Base-by-base conservation (phyloP, 2,888 invertebrate species). In the Spodoptera littoralis region DNA sequence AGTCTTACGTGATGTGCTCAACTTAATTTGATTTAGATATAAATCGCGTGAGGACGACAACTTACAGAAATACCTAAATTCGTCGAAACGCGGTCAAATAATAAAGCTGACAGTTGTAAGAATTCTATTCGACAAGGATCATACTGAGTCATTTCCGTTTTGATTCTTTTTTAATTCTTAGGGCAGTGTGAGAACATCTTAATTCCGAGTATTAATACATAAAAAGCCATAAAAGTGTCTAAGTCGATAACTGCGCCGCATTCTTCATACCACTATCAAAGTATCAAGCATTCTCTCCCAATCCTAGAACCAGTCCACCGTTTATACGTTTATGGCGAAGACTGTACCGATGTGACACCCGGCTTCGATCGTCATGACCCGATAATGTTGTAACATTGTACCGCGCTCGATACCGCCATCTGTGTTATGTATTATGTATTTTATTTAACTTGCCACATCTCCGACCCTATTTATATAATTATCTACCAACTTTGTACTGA, bases 301-400 rank as follows among this genome's bases (percentile, higher is more conserved):
- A 78, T 80, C 67, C 68, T 70, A 75, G 71, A 73, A 81, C 77
- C 73, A 76, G 76, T 82, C 65, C 66, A 61, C 67, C 77, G 81
- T 79, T 82, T 79, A 77, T 76, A 81, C 81, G 77, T 82, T 81
- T 79, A 80, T 73, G 74, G 76, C 74, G 68, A 79, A 82, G 77
- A 74, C 76, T 77, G 76, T 74, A 68, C 77, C 69, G 83, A 86
- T 86, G 80, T 85, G 87, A 88, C 86, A 86, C 88, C 83, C 83
- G 74, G 74, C 77, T 80, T 75, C 76, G 88, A 89, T 89, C 84
- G 86, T 82, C 88, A 85, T 86, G 88, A 86, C 85, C 83, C 65
- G 89, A 89, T 89, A 88, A 75, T 83, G 81, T 82, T 76, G 73
- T 75, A 81, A 80, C 84, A 83, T 76, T 82, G 84, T 81, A 79